Evolutionary conservation across 1,140 invertebrate genomes (phyloP), one percentile per base, ranked within the genome.

Genomic region (Berghia stephanieae): DNA sequence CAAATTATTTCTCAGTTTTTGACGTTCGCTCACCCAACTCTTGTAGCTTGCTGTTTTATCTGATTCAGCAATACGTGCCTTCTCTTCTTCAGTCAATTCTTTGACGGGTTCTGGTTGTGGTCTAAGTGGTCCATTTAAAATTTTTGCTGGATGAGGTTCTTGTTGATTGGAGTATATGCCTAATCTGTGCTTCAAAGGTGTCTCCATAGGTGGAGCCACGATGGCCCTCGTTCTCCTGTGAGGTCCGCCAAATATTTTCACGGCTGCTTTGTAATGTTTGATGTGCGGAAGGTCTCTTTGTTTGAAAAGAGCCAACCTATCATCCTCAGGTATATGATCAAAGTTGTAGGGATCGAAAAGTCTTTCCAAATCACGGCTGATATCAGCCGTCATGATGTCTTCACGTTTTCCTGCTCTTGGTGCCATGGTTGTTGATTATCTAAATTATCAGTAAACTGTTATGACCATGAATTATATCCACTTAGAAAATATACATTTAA

Each of bases 161-260:
- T 73, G 78, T 49, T 63, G 52, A 67, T 82, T 81, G 1, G 77
- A 31, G 77, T 85, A 87, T 18, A 82, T 13, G 0, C 86, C 85
- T 24, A 85, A 77, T 77, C 83, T 75, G 57, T 85, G 84, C 78
- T 85, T 86, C 71, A 85, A 36, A 16, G 82, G 83, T 63, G 84
- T 83, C 80, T 87, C 85, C 84, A 87, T 87, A 1, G 83, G 82
- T 46, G 85, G 86, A 31, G 87, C 86, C 43, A 85, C 60, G 77
- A 86, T 80, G 0, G 82, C 78, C 63, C 86, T 81, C 52, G 84
- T 87, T n/a, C 86, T 76, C 67, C 84, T 85, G 3, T 81, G 69
- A 21, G 85, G 86, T 2, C 83, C 86, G 24, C 87, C 85, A 85
- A 87, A 89, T 70, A 89, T 86, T 60, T 84, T 87, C 5, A 85